Base-by-base conservation (phyloP, 2,797 vertebrate genomes). In the Myiothlypis chrysogaster region DNA sequence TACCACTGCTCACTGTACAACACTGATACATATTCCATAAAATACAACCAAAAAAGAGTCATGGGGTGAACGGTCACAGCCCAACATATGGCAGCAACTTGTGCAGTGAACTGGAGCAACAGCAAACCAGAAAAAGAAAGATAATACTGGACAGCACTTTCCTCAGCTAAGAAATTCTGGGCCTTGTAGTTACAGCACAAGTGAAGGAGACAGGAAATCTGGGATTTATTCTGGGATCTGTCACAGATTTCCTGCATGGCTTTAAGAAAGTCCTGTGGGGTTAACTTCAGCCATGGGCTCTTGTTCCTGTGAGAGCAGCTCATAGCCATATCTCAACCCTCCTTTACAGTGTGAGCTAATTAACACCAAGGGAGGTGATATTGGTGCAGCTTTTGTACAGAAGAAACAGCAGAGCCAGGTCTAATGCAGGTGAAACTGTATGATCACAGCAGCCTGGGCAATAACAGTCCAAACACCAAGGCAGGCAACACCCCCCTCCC, bases 211-310 rank as follows among this genome's bases (percentile, higher is more conserved):
- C 85, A 96, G 95, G 91, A 97, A 97, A 97, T 96, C 94, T 97
- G 91, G 87, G 92, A 88, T 94, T 92, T 96, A 96, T 91, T 97
- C 87, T 90, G 80, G 87, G 95, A 81, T 96, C 91, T 95, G 91
- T 90, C 94, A 87, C 80, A 94, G 85, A 96, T 95, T 97, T 96
- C 95, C 95, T 94, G 80, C 93, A 82, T 90, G 85, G 87, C 72
- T 96, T 95, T 93, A 55, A 72, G 60, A 94, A 91, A 94, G 77
- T 73, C 73, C 73, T 91, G 52, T 68, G 77, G 60, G 75, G 89
- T 88, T 95, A 92, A 91, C 64, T 82, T 89, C 76, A 94, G 80
- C 41, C 34, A 49, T 25, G 30, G 55, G 61, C 66, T 90, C 89
- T n/a, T 30, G 53, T 63, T 65, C 49, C 64, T 81, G 13, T 34